Percentiles rank a stretch among this genome's conserved stretches.
Evolutionary conservation across 2,888 invertebrate species (phyloP).

Genomic region (Phasia obesa): DNA sequence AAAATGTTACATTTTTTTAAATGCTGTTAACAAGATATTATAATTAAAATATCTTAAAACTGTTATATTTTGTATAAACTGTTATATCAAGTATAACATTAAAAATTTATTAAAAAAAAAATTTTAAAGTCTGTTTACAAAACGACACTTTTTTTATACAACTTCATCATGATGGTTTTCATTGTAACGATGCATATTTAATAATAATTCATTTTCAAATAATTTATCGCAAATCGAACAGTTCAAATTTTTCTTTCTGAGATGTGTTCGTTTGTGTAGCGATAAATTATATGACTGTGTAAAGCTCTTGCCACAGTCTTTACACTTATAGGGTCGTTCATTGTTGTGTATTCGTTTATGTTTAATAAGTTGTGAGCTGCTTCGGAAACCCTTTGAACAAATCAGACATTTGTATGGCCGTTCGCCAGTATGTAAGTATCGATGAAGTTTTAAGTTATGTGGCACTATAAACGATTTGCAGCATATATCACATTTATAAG

Average conservation of each 20-base stretch:
- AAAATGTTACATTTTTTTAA: too few relatives aligned
- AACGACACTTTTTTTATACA: too few relatives aligned
- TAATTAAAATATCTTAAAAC: too few relatives aligned
- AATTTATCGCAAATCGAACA: constrained; percentile 55
- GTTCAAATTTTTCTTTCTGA: constrained; percentile 51
- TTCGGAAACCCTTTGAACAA: constrained; percentile 77
- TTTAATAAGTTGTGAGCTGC: constrained; percentile 54
- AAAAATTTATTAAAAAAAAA: too few relatives aligned
- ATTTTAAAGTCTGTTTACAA: too few relatives aligned
- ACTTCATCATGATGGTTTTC: constrained; percentile 63
- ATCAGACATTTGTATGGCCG: constrained; percentile 86
- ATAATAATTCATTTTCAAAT: constrained; percentile 51
- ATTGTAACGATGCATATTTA: constrained; percentile 63
- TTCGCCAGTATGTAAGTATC: constrained; percentile 86
- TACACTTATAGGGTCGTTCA: constrained; percentile 56
- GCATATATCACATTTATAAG: constrained; percentile 66
- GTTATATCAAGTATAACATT: too few relatives aligned
- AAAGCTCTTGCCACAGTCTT: constrained; percentile 61
- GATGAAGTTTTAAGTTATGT: constrained; percentile 84
- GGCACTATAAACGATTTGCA: constrained; percentile 53
- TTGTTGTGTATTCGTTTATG: constrained; percentile 58
- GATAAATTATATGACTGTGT: constrained; percentile 59
- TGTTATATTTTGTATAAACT: too few relatives aligned
- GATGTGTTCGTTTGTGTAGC: constrained; percentile 57
- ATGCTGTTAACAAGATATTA: too few relatives aligned